Base-by-base conservation (phyloP, 30 jellyfish, hydroid and myxozoan species). In the Cassiopea andromeda region DNA sequence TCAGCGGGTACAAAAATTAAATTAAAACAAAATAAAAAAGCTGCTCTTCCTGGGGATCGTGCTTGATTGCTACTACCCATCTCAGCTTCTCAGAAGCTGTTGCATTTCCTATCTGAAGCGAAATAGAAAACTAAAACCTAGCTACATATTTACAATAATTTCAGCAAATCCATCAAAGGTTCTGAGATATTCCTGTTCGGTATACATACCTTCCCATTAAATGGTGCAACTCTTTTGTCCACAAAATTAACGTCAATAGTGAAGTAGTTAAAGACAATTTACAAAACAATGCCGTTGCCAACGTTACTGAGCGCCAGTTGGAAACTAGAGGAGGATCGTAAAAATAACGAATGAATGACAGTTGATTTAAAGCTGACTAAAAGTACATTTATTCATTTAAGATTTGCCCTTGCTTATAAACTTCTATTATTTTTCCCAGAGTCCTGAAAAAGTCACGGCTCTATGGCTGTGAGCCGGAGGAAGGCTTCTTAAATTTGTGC, bases 191-290 rank as follows among this genome's bases (percentile, higher is more conserved):
- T 10, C 64, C 12, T 10, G 64, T 54, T 3, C 64, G 27, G 2
- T 64, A 43, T 1, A 10, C 85, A 49, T 44, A 89, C 96, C 96
- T 89, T 48, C 80, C 84, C 48, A 49, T 68, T 13, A 84, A 71
- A 58, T 89, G 74, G 64, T 81, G 83, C 1, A 89, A 74, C 75
- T 89, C 96, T 16, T 47, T 4, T 19, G 96, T 54, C 96, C 96
- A 89, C 57, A 89, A 47, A 1, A 48, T 44, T 7, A 77, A 44
- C n/a, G 96, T 68, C 13, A 69, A 66, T 27, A 74, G 46, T 38
- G 85, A 84, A 45, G 84, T 73, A 9, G 88, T 69, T 61, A 89
- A 19, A 59, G 74, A 82, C 19, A 80, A 13, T 64, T 89, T 89
- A 19, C 92, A 89, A 64, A 80, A 66, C 18, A 89, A 47, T 54